Conservation (phyloP, 2,888 invertebrate species). For the Chironomus riparius region DNA sequence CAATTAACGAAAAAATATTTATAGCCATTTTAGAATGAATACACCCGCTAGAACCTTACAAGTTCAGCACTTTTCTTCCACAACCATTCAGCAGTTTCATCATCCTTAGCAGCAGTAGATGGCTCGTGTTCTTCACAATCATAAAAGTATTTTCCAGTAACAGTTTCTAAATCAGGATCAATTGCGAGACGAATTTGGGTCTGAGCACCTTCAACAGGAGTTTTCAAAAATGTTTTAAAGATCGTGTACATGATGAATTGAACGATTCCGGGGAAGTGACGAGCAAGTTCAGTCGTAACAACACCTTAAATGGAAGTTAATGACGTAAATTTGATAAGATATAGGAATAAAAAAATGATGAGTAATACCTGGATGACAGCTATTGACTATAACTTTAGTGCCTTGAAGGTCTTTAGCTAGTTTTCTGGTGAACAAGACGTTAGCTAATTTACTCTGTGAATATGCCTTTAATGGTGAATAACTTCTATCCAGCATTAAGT, state of each 20-base stretch:
- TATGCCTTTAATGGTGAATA: conserved; percentile 60
- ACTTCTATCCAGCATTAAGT: conserved; percentile 55
- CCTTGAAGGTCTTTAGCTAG: conserved; percentile 48
- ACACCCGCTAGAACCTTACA: conserved; percentile 31
- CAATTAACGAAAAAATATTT: no score
- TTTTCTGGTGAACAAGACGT: conserved; percentile 61
- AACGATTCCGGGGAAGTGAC: neutral
- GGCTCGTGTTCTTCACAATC: conserved; percentile 49
- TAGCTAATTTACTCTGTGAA: conserved; percentile 73
- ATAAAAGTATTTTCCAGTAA: conserved; percentile 43
- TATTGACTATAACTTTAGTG: conserved; percentile 55
- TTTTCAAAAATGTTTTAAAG: conserved; percentile 34
- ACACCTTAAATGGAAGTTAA: neutral
- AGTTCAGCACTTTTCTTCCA: conserved; percentile 46
- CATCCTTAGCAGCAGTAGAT: conserved; percentile 46
- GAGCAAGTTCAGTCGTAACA: neutral
- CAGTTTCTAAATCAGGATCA: conserved; percentile 37
- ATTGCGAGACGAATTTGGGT: conserved; percentile 39
- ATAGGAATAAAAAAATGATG: conserved; percentile 32
- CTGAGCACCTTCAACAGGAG: conserved; percentile 38
- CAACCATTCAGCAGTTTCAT: conserved; percentile 48
- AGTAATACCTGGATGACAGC: conserved; percentile 62
- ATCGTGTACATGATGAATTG: neutral
- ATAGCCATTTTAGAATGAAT: no score
- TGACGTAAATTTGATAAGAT: no score